These are phyloP conservation scores for Acestrorhynchus altus DNA, from an alignment of 2,797 vertebrate species.

Conservation along the genomic window DNA sequence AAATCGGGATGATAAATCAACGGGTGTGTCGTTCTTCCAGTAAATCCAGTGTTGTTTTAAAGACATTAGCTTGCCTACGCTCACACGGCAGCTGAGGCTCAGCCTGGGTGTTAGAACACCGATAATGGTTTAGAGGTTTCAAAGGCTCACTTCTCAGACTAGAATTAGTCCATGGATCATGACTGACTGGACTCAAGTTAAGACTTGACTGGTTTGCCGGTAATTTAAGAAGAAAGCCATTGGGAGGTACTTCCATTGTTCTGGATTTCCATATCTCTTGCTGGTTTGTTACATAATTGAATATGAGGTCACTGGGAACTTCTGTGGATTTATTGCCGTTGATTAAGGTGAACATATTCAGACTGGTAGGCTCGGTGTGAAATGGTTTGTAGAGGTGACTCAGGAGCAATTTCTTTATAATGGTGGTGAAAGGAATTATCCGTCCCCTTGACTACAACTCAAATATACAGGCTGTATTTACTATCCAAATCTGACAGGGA, in stretches of 20 bases:
- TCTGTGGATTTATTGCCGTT: no score
- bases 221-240: neutral
- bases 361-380: no score
- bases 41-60: constrained; percentile 30
- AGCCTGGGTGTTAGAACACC: constrained; percentile 10
- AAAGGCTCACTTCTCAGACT: neutral
- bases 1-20: neutral
- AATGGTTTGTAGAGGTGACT: no score
- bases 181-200: neutral
- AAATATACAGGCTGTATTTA: no score
- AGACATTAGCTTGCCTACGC: constrained; percentile 2
- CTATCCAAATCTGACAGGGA: no score
- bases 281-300: no score
- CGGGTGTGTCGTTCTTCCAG: constrained; percentile 25
- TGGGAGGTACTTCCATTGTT: neutral
- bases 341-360: no score
- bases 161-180: neutral
- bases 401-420: no score
- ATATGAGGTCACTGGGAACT: no score
- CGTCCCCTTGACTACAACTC: no score
- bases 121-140: constrained; percentile 29
- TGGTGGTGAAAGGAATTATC: no score
- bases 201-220: constrained; percentile 16
- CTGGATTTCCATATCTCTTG: neutral
- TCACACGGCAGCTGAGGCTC: neutral